Percentiles rank a stretch among this genome's conserved stretches.
Conservation (phyloP, 2,797 vertebrate genomes). For the Channallabes apus region DNA sequence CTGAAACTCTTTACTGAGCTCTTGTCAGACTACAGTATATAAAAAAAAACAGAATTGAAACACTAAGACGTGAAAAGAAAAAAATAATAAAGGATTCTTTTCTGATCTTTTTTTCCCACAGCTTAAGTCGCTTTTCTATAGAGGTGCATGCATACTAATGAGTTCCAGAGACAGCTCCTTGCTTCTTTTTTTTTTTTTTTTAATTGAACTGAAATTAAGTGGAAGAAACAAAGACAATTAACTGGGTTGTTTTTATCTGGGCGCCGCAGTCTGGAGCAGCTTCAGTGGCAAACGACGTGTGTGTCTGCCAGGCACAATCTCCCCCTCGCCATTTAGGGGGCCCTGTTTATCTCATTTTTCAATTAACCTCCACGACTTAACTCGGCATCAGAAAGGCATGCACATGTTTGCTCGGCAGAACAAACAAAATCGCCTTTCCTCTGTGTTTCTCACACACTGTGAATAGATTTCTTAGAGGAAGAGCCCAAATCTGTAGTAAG, state of each 20-base stretch:
- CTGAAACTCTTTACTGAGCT: not conserved
- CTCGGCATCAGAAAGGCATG: slow-evolving; percentile 78
- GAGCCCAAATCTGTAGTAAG: slow-evolving; percentile 69
- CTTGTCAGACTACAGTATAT: too few relatives aligned
- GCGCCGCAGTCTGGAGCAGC: slow-evolving; percentile 73
- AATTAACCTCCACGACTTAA: slow-evolving; percentile 93
- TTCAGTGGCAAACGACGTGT: slow-evolving; percentile 68
- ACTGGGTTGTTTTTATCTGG: slow-evolving; percentile 74
- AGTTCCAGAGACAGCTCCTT: slow-evolving; percentile 75
- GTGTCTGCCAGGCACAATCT: slow-evolving; percentile 81
- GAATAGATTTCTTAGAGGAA: slow-evolving; percentile 67
- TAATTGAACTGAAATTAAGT: slow-evolving; percentile 89
- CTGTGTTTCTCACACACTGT: slow-evolving; percentile 66
- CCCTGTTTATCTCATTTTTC: slow-evolving; percentile 95
- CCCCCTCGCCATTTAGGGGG: slow-evolving; percentile 78
- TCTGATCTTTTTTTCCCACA: slow-evolving; percentile 53
- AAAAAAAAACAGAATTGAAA: not conserved
- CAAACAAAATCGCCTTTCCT: slow-evolving; percentile 75
- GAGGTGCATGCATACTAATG: slow-evolving; percentile 77
- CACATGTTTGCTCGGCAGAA: slow-evolving; percentile 83
- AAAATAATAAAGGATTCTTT: slow-evolving; percentile 26
- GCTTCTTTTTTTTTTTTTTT: slow-evolving; percentile 65
- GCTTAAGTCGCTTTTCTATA: slow-evolving; percentile 70
- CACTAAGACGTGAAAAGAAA: slow-evolving; percentile 9
- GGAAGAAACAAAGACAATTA: slow-evolving; percentile 91